A percentile compares a stretch with the other conserved stretches of the same genome.
Conservation (phyloP, 2,113 vertebrate genomes). For the Gasterosteus nipponicus region DNA sequence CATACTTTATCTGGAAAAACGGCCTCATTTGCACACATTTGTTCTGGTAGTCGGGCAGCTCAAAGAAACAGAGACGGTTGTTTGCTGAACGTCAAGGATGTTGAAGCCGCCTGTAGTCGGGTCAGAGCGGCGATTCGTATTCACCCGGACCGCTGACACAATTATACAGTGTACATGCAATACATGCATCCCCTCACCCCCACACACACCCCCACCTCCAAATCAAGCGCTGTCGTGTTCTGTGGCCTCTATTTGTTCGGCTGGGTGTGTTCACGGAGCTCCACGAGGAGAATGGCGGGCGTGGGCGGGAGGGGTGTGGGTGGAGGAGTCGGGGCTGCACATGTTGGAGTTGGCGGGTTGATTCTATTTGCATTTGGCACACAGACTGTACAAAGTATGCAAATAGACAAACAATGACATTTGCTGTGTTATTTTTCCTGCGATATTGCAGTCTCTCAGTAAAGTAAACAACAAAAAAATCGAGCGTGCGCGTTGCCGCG, state of each 20-base stretch:
- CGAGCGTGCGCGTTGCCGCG: constrained; percentile 53
- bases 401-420: constrained; percentile 81
- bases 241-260: constrained; percentile 68
- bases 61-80: constrained; percentile 1
- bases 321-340: constrained; percentile 1
- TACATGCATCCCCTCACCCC: constrained; percentile 19
- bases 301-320: not conserved
- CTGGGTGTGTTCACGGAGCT: constrained; percentile 72
- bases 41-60: not conserved
- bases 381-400: constrained; percentile 81
- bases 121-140: constrained; percentile 33
- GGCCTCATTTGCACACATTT: not conserved
- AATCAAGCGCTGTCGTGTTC: constrained; percentile 62
- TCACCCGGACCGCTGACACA: constrained; percentile 18
- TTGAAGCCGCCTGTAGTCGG: not conserved
- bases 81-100: constrained; percentile 10
- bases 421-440: constrained; percentile 78
- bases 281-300: constrained; percentile 53
- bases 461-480: constrained; percentile 71
- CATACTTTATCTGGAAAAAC: not conserved
- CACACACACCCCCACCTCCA: constrained; percentile 22
- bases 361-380: constrained; percentile 84
- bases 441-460: constrained; percentile 72
- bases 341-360: constrained; percentile 65
- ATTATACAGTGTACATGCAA: constrained; percentile 4